Evolutionary conservation across 2,797 vertebrate species (phyloP), one percentile per base, ranked within the genome.

Genomic region (Brachyrhaphis roseni): DNA sequence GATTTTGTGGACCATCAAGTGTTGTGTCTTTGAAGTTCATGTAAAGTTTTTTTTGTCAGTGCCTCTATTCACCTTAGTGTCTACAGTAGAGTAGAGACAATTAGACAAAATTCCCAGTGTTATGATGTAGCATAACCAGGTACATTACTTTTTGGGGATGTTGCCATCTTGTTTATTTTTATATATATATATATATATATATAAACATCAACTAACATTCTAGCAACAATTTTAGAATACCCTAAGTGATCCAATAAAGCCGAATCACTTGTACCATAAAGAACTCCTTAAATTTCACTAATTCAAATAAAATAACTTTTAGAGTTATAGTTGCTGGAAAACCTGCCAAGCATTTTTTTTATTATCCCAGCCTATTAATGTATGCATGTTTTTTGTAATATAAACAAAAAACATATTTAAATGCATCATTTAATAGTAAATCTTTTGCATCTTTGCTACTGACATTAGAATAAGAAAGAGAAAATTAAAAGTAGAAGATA

Each of bases 401-500:
- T 72, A 70, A 26, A n/a, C 36, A 43, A 12, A 12, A 3, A 41
- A 41, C 64, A 26, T 68, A 20, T 68, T 39, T 20, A 41, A 10
- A 18, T 41, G 12, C 23, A 39, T 66, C 1, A 10, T 36, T 20
- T 39, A 39, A 15, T 16, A 62, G 13, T 8, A 18, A 31, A 16
- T 62, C 5, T 62, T 62, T 34, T 62, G 34, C 62, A 68, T 41
- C 20, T 68, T 41, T 68, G 36, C 39, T 26, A 43, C 39, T 70
- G 39, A n/a, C 66, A 39, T 41, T 26, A 70, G 66, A 70, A 66
- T 6, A 41, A 13, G 41, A 16, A 28, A 11, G 28, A 46, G 72
- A 26, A 79, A 81, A 72, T 20, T 3, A 16, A 83, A 72, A 81
- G 23, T 75, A 66, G 71, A 77, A 34, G 75, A 80, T 49, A 46